Base-by-base conservation (phyloP, 2,888 invertebrate species). In the Chirona hameri region DNA sequence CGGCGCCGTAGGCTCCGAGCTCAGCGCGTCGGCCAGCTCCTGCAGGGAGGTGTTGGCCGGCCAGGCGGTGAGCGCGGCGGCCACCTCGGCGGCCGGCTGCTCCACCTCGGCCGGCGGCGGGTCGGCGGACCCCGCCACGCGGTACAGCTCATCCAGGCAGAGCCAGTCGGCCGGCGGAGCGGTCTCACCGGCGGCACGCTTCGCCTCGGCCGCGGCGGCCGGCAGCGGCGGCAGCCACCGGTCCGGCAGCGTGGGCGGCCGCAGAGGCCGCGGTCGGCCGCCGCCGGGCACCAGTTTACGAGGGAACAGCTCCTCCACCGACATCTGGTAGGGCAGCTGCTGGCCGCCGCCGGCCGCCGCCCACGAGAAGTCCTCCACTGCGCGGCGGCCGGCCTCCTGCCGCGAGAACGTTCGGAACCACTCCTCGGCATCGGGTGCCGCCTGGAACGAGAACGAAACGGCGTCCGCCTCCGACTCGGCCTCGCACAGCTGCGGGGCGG, bases 201-300 rank as follows among this genome's bases (percentile, higher is more conserved):
- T 18, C 39, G 39, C 15, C 39, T 10, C 31, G 46, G 39, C 15
- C 21, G 31, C 31, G 39, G 31, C 39, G 21, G 46, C 46, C 76
- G 76, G 76, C 46, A 76, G 76, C 39, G 76, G 76, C 76, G 76
- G 76, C 46, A 76, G 46, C 46, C 31, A 31, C 21, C 76, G 76
- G 76, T 76, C 76, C 10, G 76, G 76, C 76, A 76, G 76, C 4
- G 76, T 46, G 24, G 46, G 24, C 21, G 76, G 24, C 46, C 39
- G 21, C 3, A 24, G 4, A 7, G 76, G 76, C 24, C 76, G 76
- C 76, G 76, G 76, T 39, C 76, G 76, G 39, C 76, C 76, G 39
- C 76, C 76, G 24, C 76, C 76, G 18, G 76, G 76, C 24, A 76
- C 76, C 76, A 76, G 76, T 24, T 21, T 24, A 18, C 39, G 46